Evolutionary conservation across 2,113 vertebrate genomes (phyloP).

Genomic region (Eudyptes chrysolophus): DNA sequence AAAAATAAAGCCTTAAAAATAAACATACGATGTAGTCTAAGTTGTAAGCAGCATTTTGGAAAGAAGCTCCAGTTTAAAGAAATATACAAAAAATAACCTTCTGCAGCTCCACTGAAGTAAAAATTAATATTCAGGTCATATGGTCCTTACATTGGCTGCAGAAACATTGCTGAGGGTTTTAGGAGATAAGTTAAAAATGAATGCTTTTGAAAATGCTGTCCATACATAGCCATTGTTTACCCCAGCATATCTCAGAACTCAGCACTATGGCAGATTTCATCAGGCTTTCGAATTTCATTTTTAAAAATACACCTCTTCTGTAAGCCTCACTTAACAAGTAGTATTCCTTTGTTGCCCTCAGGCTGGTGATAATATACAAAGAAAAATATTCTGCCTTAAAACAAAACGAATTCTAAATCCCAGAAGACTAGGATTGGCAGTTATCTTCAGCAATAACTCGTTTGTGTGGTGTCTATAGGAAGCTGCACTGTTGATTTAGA

Average conservation of each 20-base stretch:
- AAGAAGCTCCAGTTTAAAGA: not conserved
- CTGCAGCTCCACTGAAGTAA: not conserved
- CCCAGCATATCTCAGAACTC: not conserved
- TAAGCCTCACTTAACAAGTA: not conserved
- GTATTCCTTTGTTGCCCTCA: not conserved
- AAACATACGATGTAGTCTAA: not conserved
- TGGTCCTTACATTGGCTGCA: not conserved
- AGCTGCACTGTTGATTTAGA: not conserved
- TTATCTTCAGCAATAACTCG: not conserved
- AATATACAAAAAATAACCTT: not conserved
- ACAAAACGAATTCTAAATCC: not conserved
- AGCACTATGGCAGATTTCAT: not conserved
- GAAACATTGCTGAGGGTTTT: not conserved
- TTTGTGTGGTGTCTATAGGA: not conserved
- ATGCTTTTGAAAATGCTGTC: not conserved
- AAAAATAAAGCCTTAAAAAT: not conserved
- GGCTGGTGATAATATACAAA: not conserved
- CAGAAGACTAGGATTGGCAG: not conserved
- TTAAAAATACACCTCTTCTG: not conserved
- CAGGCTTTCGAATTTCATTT: not conserved
- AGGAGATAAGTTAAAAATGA: not conserved
- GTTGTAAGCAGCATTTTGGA: not conserved
- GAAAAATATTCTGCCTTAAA: not conserved
- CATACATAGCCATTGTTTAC: not conserved
- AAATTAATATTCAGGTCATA: not conserved